Evolutionary conservation across 2,113 vertebrate genomes (phyloP).

Genomic region (Odocoileus hemionus): DNA sequence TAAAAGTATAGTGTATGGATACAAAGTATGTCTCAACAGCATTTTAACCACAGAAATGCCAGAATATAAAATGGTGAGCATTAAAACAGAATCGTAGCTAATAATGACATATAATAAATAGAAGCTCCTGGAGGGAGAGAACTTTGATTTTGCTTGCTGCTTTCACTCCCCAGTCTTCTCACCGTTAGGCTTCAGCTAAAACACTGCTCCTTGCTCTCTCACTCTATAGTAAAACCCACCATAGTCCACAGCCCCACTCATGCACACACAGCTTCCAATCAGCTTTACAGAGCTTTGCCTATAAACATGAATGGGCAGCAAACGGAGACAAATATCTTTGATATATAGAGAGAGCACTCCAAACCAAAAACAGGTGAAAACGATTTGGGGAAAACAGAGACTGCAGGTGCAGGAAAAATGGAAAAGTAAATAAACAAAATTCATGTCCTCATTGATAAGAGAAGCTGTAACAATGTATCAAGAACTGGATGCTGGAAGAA

Average conservation of each 20-base stretch:
- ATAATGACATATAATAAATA: conserved; percentile 3
- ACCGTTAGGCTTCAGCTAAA: not conserved
- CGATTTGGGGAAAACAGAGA: not conserved
- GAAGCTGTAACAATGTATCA: not conserved
- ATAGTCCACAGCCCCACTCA: not conserved
- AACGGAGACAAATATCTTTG: not conserved
- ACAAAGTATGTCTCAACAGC: not conserved
- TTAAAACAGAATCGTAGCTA: not conserved
- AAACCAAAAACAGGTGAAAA: not conserved
- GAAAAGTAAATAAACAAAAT: not conserved
- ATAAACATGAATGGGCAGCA: not conserved
- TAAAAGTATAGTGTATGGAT: not conserved
- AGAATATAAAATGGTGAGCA: not conserved
- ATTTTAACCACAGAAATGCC: conserved; percentile 20
- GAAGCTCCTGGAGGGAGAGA: not conserved
- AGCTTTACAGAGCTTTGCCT: not conserved
- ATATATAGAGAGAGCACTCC: not conserved
- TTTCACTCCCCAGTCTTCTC: not conserved
- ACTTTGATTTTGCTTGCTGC: not conserved
- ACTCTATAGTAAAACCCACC: not conserved
- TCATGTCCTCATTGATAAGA: not conserved
- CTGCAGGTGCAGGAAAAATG: not conserved
- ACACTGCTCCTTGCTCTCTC: not conserved
- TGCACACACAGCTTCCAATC: not conserved
- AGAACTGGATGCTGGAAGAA: not conserved